Percentiles rank a stretch among this genome's conserved stretches.
Conservation (phyloP, 2,113 vertebrate genomes). For the Festucalex cinctus region DNA sequence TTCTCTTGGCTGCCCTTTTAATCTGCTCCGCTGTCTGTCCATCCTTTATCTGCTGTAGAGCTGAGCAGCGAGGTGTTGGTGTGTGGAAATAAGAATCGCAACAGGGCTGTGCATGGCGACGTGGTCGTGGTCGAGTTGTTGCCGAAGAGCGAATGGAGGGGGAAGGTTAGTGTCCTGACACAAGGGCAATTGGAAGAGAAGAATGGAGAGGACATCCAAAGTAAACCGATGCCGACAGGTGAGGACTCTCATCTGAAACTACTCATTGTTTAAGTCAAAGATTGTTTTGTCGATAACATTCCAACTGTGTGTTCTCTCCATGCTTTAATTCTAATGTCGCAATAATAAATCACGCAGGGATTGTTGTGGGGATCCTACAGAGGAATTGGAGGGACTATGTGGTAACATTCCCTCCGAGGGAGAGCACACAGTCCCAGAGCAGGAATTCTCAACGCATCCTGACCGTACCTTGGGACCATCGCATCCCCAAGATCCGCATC, state of each 20-base stretch:
- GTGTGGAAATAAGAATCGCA: conserved; percentile 81
- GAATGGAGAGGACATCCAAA: conserved; percentile 66
- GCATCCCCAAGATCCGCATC: conserved; percentile 93
- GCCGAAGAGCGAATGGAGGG: conserved; percentile 83
- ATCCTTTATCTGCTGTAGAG: conserved; percentile 60
- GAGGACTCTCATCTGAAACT: conserved; percentile 3
- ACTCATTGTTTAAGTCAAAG: not conserved
- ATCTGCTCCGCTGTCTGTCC: not conserved
- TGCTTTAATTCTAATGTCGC: not conserved
- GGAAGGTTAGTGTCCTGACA: conserved; percentile 77
- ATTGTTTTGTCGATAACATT: not conserved
- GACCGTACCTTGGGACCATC: conserved; percentile 86
- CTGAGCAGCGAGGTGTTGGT: conserved; percentile 81
- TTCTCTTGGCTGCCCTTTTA: not conserved
- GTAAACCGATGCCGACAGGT: conserved; percentile 89
- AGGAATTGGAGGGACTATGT: conserved; percentile 97
- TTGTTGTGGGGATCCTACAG: conserved; percentile 87
- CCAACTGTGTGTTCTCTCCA: too few relatives aligned
- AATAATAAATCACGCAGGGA: conserved; percentile 61
- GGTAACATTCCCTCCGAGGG: conserved; percentile 87
- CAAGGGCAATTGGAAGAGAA: conserved; percentile 81
- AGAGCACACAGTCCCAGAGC: conserved; percentile 81
- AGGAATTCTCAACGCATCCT: conserved; percentile 86
- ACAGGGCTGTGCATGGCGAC: conserved; percentile 87
- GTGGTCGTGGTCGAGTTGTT: conserved; percentile 84